Percentiles rank a stretch among this genome's conserved stretches.
phyloP scores from a whole-genome alignment of 1,140 invertebrate species.

The Sweltsa coloradensis region DNA sequence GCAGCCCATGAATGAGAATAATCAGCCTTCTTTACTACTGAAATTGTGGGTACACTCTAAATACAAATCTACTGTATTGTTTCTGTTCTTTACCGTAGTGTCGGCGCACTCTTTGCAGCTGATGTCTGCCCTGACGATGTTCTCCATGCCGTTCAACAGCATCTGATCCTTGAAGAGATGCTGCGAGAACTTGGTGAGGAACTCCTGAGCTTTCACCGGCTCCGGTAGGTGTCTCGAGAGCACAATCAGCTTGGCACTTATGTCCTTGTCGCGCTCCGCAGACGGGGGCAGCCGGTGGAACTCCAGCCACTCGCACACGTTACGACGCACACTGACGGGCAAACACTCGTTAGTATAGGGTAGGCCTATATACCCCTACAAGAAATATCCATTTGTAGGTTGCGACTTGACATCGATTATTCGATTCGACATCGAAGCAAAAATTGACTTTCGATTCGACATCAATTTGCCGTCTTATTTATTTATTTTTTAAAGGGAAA shows the following conservation, averaged over 20 bases:
- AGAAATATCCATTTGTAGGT: no score
- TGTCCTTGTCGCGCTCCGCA: slow-evolving; percentile 50
- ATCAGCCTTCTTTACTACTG: background rate
- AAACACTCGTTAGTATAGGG: no score
- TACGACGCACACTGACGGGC: slow-evolving; percentile 63
- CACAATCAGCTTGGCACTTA: slow-evolving; percentile 38
- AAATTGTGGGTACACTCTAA: background rate
- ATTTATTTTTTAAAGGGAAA: no score
- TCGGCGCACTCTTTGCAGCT: slow-evolving; percentile 84
- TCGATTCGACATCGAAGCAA: no score
- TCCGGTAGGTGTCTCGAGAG: slow-evolving; percentile 75
- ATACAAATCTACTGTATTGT: no score
- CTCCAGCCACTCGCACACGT: slow-evolving; percentile 76
- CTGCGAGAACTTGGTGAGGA: slow-evolving; percentile 74
- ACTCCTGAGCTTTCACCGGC: slow-evolving; percentile 84
- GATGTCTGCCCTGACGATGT: slow-evolving; percentile 72
- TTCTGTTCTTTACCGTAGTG: slow-evolving; percentile 49
- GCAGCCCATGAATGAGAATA: background rate
- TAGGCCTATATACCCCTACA: no score
- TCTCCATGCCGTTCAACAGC: slow-evolving; percentile 75
- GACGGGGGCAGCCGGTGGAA: slow-evolving; percentile 52
- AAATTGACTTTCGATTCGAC: no score
- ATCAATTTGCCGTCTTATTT: no score
- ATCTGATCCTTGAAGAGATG: slow-evolving; percentile 65
- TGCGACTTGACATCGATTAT: no score